Conservation (phyloP, 2,888 invertebrate genomes). For the Campoplex nolae region DNA sequence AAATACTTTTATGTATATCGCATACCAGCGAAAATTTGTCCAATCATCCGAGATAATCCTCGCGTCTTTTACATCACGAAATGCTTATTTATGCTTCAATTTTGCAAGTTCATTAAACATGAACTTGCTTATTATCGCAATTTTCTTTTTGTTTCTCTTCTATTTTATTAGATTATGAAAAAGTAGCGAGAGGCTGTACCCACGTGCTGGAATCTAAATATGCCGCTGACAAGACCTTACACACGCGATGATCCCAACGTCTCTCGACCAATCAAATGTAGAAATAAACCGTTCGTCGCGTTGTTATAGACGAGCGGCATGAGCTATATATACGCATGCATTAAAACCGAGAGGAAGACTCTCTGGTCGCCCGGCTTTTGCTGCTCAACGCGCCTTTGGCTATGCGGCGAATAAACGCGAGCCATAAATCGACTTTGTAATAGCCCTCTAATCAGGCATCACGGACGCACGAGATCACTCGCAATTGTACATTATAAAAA, state of each 20-base stretch:
- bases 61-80: conserved; percentile 38
- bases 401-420: conserved; percentile 25
- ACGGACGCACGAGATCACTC: conserved; percentile 47
- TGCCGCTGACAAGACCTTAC: conserved; percentile 15
- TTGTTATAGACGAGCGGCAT: conserved; percentile 13
- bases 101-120: conserved; percentile 32
- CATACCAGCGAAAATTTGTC: conserved; percentile 26
- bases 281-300: conserved; percentile 40
- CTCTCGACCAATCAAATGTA: conserved; percentile 45
- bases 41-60: conserved; percentile 57
- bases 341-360: conserved; percentile 19
- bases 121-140: conserved; percentile 33
- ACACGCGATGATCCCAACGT: not conserved
- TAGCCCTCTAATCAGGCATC: conserved; percentile 64
- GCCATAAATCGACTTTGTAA: conserved; percentile 57
- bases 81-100: conserved; percentile 29
- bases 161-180: conserved; percentile 19
- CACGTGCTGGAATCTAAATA: conserved; percentile 50
- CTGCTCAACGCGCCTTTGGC: not conserved
- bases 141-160: conserved; percentile 17
- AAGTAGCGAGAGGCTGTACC: conserved; percentile 1
- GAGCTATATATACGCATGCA: conserved; percentile 20
- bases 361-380: not conserved
- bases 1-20: not conserved
- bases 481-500: conserved; percentile 12